These are phyloP conservation scores for Gambusia affinis DNA, from an alignment of 2,113 vertebrate species.

Conservation along the genomic window DNA sequence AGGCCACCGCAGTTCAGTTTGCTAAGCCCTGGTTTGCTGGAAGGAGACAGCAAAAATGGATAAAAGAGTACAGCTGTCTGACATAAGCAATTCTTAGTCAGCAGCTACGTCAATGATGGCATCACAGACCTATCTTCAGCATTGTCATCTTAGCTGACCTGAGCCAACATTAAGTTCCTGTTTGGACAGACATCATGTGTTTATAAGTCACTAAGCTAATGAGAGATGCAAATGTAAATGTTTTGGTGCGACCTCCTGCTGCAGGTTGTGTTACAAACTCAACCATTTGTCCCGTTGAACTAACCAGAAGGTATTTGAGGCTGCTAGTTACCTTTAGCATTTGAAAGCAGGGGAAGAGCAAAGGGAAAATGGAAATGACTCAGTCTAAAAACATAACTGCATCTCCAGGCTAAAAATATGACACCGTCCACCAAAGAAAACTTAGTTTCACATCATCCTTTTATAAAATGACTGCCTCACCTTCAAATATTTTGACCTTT, in stretches of 20 bases:
- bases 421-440: no score
- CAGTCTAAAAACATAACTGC: no score
- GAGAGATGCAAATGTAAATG: conserved; percentile 41
- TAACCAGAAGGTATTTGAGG: background rate
- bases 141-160: conserved; percentile 34
- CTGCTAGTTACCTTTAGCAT: conserved; percentile 36
- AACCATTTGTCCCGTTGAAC: background rate
- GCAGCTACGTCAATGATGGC: conserved; percentile 35
- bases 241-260: conserved; percentile 54
- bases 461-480: no score
- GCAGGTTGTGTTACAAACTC: background rate
- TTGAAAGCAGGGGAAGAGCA: conserved; percentile 15
- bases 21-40: conserved; percentile 44
- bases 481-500: no score
- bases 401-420: no score
- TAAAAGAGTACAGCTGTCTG: conserved; percentile 33
- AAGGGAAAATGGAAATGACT: background rate
- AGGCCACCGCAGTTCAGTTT: conserved; percentile 22
- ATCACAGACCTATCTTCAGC: conserved; percentile 21
- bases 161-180: conserved; percentile 24
- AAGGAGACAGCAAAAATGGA: conserved; percentile 18
- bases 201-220: conserved; percentile 55
- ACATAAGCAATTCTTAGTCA: conserved; percentile 50
- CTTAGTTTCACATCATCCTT: background rate
- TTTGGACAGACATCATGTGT: conserved; percentile 23